Percentiles rank a stretch among this genome's conserved stretches.
phyloP scores from a whole-genome alignment of 2,888 invertebrate genomes.

The Pelosia muscerda region DNA sequence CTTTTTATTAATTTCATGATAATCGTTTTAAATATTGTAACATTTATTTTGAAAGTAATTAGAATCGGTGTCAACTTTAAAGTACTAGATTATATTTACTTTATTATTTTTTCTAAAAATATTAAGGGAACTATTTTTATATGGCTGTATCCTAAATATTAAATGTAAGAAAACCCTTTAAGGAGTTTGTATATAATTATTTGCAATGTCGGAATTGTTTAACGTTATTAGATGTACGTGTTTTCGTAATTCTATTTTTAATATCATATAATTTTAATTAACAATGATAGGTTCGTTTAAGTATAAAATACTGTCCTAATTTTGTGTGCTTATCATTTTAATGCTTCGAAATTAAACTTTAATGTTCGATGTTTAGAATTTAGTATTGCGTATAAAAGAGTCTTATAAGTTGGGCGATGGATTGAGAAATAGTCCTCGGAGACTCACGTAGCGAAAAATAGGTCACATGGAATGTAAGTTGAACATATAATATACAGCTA shows the following conservation, averaged over 20 bases:
- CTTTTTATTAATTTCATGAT: constrained; percentile 27
- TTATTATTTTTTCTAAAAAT: constrained; percentile 33
- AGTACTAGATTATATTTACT: constrained; percentile 18
- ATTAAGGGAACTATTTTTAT: constrained; percentile 45
- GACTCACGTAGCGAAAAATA: not conserved
- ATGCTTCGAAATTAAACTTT: constrained; percentile 17
- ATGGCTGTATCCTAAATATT: constrained; percentile 55
- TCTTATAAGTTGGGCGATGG: constrained; percentile 8
- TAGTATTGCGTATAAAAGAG: constrained; percentile 15
- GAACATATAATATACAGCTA: not conserved
- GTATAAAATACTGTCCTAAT: constrained; percentile 7
- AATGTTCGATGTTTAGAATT: constrained; percentile 19
- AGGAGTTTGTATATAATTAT: constrained; percentile 43
- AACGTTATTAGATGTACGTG: constrained; percentile 37
- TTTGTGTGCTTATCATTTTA: constrained; percentile 8
- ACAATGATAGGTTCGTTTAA: constrained; percentile 23
- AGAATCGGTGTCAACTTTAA: constrained; percentile 17
- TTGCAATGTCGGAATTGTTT: constrained; percentile 57
- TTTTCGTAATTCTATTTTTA: constrained; percentile 23
- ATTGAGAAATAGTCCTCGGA: constrained; percentile 17
- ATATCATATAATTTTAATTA: constrained; percentile 27
- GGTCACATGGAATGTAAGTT: constrained; percentile 9
- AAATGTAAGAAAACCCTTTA: constrained; percentile 36
- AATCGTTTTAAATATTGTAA: constrained; percentile 19
- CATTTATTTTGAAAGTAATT: not conserved